Base-by-base conservation (phyloP, 1,140 invertebrate species). In the Meloidogyne floridensis region DNA sequence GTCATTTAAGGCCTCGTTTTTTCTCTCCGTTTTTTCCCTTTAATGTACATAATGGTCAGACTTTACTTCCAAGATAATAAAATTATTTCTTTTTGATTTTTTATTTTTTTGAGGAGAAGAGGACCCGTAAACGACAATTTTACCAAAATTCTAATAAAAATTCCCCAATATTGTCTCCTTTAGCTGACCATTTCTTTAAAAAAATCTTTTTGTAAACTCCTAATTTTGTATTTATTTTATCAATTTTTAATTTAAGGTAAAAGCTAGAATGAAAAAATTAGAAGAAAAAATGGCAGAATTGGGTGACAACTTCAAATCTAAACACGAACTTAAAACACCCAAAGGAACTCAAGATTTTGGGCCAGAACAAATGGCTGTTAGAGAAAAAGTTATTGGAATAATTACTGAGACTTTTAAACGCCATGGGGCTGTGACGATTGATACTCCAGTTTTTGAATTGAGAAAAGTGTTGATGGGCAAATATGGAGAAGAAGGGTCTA, bases 401-500 rank as follows among this genome's bases (percentile, higher is more conserved):
- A 95, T 99, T 85, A 93, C 94, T 11, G 89, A 93, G 56, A 94
- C 96, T 81, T 99, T 99, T 89, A 96, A 98, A 91, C 94, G 93
- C 78, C 97, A 99, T 90, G 98, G 97, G n/a, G 98, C 96, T 73
- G 95, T 96, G 90, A 95, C 95, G 18, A 97, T 99, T 90, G 98
- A 99, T 89, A 99, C 98, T 71, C 98, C 98, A 80, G 95, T 99
- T 15, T 99, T 99, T 93, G 98, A 99, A 92, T 91, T 98, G 79
- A 88, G 97, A 94, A 97, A 99, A 92, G 95, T 98, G 6, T 92
- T 99, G 53, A 98, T 96, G 72, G 97, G 96, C 72, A 99, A 99
- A 92, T 99, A 99, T 93, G 98, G 98, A 4, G 97, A 99, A 92
- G 98, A 99, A 91, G 96, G 96, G 0, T 96, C 96, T 0, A 99